Base-by-base conservation (phyloP, 2,888 invertebrate genomes). In the Dryococelus australis region DNA sequence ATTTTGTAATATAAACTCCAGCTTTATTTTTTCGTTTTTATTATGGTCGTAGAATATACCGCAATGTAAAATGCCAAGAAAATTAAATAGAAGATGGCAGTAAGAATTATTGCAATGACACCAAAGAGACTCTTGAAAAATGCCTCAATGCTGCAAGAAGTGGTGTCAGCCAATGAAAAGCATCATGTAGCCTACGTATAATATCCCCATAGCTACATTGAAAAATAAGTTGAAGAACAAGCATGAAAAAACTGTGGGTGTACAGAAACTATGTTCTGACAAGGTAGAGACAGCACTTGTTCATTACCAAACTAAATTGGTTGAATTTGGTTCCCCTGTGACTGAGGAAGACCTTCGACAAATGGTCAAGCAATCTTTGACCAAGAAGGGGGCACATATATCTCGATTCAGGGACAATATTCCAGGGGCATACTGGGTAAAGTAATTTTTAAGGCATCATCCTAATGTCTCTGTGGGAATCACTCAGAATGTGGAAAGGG, bases 401-500 rank as follows among this genome's bases (percentile, higher is more conserved):
- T 65, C 65, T 24, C n/a, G 0, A 20, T 16, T 65, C 16, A 16
- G 24, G n/a, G 65, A 65, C 24, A 65, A 24, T 6, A 16, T 6
- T n/a, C 65, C 65, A 65, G 65, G 65, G 20, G 20, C 20, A 20
- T 13, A 16, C 16, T 65, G 65, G 65, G 10, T 65, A 20, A 65
- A 65, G 65, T 24, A 3, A 65, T 65, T 10, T n/a, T 65, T 65
- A 3, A 24, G 65, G 24, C 12, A 65, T 5, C 24, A 65, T n/a
- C 65, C 20, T 65, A 24, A 10, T 0, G 20, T 65, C 10, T 20
- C 20, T 24, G 65, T 65, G 8, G 4, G 84, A 26, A 43, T 80
- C 13, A 26, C 65, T 53, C 27, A 87, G 28, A 87, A 87, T 78
- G 84, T 84, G 2, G 47, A 84, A 24, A 26, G 84, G 26, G 65